Base-by-base conservation (phyloP, 92 coral and sea anemone species). In the Epizoanthus stellaris region DNA sequence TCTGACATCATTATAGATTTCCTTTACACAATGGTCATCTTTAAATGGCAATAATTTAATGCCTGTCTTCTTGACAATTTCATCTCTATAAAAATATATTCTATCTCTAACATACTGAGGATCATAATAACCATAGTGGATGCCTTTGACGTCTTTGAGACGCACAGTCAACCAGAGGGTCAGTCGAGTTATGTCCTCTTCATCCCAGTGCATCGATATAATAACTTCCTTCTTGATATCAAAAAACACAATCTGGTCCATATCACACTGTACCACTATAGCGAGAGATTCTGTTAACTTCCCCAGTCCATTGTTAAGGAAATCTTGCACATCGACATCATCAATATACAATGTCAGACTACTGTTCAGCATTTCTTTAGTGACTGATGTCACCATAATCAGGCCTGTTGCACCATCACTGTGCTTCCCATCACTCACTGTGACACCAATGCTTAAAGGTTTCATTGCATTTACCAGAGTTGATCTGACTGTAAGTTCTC, bases 141-240 rank as follows among this genome's bases (percentile, higher is more conserved):
- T 40, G 0, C 85, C 80, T 11, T 75, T 91, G 74, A 17, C 70
- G 36, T 90, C 82, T 70, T 81, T 60, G 70, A 86, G 89, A 15
- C 94, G 90, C 40, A 96, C 93, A 17, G 93, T 90, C 13, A 92
- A 53, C 99, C 98, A 96, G 69, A 96, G 86, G 10, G 83, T 91
- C 15, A 96, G 91, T 60, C 89, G 86, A 6, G 90, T 87, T 38
- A 80, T 85, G 60, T 89, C 92, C 58, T 92, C 88, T 42, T 92
- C 91, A 11, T 80, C 68, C 39, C 77, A 89, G 9, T 67, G 65
- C 63, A 52, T 80, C 0, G 91, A 86, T 57, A 84, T 68, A 14
- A 91, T 89, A 5, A 85, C 43, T 47, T 87, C 87, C 30, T 90
- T 45, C 59, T 87, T 86, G 57, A 96, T 95, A 58, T 94, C 88